Base-by-base conservation (phyloP, 2,888 invertebrate species). In the Caenorhabditis angaria region DNA sequence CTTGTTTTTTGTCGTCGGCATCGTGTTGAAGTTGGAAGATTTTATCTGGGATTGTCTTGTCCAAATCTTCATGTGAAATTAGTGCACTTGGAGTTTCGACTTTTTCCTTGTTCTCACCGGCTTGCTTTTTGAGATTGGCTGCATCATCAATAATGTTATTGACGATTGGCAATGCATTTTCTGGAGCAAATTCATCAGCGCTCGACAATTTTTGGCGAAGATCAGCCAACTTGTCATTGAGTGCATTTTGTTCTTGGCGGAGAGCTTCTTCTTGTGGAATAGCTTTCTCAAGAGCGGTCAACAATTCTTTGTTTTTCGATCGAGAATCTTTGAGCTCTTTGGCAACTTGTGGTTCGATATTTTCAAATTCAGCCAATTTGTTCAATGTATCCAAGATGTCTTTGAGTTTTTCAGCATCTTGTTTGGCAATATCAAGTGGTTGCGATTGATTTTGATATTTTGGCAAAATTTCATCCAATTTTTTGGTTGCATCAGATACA, bases 131-230 rank as follows among this genome's bases (percentile, higher is more conserved):
- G 57, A 76, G 59, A n/a, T 57, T 41, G 6, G 47, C 27, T 24
- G 70, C 63, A 20, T 68, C 57, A 29, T 65, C 47, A 4, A 59
- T 50, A n/a, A 70, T 57, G 12, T 67, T 50, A 20, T 74, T 68
- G 20, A 65, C 63, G 1, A 58, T 56, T 28, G 63, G 63, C 51
- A 61, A 53, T n/a, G 60, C 53, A 54, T 65, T n/a, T 27, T 47
- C 47, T 22, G 60, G 47, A n/a, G 47, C 25, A n/a, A 50, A 47
- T 25, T 60, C 48, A 27, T 60, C 60, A n/a, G 48, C 29, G 14
- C 24, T 48, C 4, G 24, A 22, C 48, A 61, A 35, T 27, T 12
- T 4, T 6, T 61, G 51, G 18, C 53, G 5, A n/a, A 61, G 29
- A n/a, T 50, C 50, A 5, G 20, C 61, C 10, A 61, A 5, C 22